These are phyloP conservation scores for Arctia plantaginis DNA, from an alignment of 2,888 invertebrate genomes.

Conservation along the genomic window DNA sequence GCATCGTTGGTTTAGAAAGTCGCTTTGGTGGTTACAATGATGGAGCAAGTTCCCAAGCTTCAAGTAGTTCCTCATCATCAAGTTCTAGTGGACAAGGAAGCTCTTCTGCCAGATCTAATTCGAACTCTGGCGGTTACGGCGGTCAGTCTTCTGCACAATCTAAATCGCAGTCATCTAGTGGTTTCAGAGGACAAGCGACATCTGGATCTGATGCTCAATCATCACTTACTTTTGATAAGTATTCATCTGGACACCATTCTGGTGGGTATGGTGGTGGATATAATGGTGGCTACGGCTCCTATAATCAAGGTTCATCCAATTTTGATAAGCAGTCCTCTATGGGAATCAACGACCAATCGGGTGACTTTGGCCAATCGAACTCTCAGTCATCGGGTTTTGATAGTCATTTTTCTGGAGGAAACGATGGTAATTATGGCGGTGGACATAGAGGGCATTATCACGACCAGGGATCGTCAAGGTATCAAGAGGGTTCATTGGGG, in stretches of 20 bases:
- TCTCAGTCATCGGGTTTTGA: slow-evolving; percentile 16
- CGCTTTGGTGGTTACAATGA: slow-evolving; percentile 11
- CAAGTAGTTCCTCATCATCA: slow-evolving; percentile 36
- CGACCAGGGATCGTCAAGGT: not conserved
- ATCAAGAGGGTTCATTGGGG: not conserved
- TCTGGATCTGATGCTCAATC: slow-evolving; percentile 21
- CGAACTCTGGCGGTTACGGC: slow-evolving; percentile 16
- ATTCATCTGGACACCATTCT: not conserved
- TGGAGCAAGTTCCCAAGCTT: slow-evolving; percentile 28
- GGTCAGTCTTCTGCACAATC: slow-evolving; percentile 18
- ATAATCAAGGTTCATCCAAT: not conserved
- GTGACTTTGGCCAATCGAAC: slow-evolving; percentile 3
- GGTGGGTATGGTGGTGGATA: not conserved
- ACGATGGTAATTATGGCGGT: not conserved
- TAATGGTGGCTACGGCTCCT: slow-evolving; percentile 2
- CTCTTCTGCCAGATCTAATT: slow-evolving; percentile 22
- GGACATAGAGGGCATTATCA: not conserved
- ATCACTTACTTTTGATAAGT: not conserved
- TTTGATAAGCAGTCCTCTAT: not conserved
- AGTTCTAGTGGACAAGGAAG: slow-evolving; percentile 21
- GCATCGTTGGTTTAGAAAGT: slow-evolving; percentile 15
- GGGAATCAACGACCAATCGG: not conserved
- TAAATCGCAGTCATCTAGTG: slow-evolving; percentile 19
- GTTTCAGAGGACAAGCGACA: slow-evolving; percentile 16
- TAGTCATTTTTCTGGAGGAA: not conserved